Percentiles rank a stretch among this genome's conserved stretches.
These are phyloP conservation scores for Chauna torquata DNA, from an alignment of 2,113 vertebrate species.

Conservation along the genomic window DNA sequence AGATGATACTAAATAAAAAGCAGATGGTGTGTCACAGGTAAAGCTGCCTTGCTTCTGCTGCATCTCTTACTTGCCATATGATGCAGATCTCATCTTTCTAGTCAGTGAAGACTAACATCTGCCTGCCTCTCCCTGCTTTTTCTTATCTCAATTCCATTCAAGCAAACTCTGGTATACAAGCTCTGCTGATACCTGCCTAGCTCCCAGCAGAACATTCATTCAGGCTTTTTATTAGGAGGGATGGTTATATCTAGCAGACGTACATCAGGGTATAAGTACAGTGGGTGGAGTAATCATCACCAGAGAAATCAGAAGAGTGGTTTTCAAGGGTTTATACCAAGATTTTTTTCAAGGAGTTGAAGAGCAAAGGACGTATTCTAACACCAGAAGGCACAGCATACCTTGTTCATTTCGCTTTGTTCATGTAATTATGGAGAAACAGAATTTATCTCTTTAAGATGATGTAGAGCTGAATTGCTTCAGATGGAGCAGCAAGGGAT, in stretches of 20 bases:
- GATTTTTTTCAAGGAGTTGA: background rate
- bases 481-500: background rate
- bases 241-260: background rate
- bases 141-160: background rate
- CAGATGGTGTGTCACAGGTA: background rate
- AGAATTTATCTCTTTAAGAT: background rate
- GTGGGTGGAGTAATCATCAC: background rate
- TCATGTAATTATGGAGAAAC: background rate
- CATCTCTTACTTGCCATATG: background rate
- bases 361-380: background rate
- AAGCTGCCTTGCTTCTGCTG: background rate
- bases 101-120: background rate
- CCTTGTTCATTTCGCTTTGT: rapidly evolving
- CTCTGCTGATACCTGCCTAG: background rate
- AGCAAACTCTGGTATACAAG: background rate
- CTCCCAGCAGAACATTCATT: background rate
- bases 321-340: background rate
- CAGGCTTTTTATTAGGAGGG: background rate
- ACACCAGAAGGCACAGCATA: rapidly evolving
- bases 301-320: background rate
- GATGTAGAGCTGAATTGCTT: background rate
- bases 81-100: background rate
- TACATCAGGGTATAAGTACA: background rate
- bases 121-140: background rate
- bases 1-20: background rate